Percentiles rank a stretch among this genome's conserved stretches.
Evolutionary conservation across 2,797 vertebrate species (phyloP).

Genomic region (Eurystomus glaucurus): DNA sequence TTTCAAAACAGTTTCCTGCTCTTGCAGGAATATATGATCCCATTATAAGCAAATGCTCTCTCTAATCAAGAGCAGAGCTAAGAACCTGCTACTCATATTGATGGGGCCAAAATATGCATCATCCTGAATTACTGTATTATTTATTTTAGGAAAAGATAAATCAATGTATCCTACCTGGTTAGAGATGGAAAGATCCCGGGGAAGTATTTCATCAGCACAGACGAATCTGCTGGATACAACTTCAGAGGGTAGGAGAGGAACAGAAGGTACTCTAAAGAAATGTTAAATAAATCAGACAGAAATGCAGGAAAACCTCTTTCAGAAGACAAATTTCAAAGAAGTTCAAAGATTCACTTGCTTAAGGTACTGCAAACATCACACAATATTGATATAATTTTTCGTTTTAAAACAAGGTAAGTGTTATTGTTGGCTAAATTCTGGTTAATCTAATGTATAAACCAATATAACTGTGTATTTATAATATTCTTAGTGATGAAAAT

Average conservation of each 20-base stretch:
- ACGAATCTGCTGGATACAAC: neutral
- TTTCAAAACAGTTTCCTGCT: neutral
- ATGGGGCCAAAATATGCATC: neutral
- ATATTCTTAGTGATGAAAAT: neutral
- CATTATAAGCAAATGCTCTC: neutral
- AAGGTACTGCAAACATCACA: neutral
- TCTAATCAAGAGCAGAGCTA: neutral
- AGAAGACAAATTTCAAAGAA: neutral
- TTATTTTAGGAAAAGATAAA: neutral
- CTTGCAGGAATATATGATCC: neutral
- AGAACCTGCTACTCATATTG: neutral
- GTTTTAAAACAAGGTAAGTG: neutral
- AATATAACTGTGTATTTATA: neutral
- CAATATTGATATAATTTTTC: neutral
- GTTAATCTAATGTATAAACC: neutral
- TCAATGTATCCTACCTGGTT: neutral
- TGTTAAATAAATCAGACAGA: neutral
- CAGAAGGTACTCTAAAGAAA: neutral
- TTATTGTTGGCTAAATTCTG: neutral
- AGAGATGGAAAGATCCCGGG: neutral
- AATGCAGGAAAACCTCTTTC: neutral
- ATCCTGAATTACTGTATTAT: neutral
- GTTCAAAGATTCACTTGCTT: neutral
- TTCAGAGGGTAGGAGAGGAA: neutral
- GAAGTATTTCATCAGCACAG: neutral